Evolutionary conservation across 1,140 invertebrate genomes (phyloP), one percentile per base, ranked within the genome.

Genomic region (Hetaerina americana): DNA sequence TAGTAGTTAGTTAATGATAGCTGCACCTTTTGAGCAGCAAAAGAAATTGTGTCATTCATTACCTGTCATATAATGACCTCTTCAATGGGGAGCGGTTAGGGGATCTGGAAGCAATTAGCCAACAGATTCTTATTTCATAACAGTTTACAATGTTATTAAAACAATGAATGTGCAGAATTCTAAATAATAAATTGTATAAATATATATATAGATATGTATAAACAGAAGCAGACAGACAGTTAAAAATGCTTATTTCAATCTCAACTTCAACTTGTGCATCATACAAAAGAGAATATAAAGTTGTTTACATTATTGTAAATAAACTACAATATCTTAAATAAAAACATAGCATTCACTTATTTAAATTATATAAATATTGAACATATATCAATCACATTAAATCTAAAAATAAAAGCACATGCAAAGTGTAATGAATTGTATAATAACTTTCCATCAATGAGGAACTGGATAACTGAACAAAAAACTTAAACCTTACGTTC

Each of bases 381-480:
- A 26, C 31, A 68, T 27, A 66, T 71, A 5, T 66, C 29, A 12
- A 27, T 69, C 15, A 26, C 5, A n/a, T 40, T 69, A 5, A 24
- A 71, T 70, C n/a, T 70, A 70, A 74, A 76, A 72, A 75, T 75
- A 69, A 75, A 70, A 77, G 75, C 75, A 79, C 78, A 78, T 78
- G 76, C 77, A 73, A 79, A 79, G 76, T 75, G 75, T 74, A 78
- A 78, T 71, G 73, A 70, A 75, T 74, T 75, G 71, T 69, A 76
- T 77, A 74, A 75, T 73, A 76, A 75, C 76, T 72, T 75, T 74
- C 75, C 77, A 78, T 73, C n/a, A n/a, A 40, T 74, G 72, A 76
- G 71, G 74, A 79, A 77, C 77, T 78, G 74, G 49, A 68, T 26
- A 66, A 24, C 24, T 67, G 31, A 27, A 66, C 28, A 49, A 18